Conservation (phyloP, 2,113 vertebrate genomes). For the Copsychus sechellarum region DNA sequence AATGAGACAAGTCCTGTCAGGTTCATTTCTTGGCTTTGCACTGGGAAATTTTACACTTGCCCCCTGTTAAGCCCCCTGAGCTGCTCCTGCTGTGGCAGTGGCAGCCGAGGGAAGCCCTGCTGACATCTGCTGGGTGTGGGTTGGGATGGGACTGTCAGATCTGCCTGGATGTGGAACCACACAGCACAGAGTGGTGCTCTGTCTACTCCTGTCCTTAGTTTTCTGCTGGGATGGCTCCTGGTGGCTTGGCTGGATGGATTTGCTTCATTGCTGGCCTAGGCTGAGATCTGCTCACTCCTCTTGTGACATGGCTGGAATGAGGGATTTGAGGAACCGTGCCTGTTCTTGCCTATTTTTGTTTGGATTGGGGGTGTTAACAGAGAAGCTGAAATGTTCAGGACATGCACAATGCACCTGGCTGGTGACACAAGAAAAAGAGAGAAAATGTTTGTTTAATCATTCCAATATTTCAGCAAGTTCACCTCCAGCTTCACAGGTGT, state of each 20-base stretch:
- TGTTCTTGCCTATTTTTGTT: accelerated
- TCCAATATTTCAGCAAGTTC: neutral
- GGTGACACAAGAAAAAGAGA: neutral
- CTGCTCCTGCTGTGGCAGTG: neutral
- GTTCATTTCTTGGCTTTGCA: neutral
- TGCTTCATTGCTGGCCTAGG: too few species aligned
- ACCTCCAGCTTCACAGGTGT: neutral
- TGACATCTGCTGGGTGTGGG: neutral
- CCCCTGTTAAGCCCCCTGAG: neutral
- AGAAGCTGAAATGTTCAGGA: neutral
- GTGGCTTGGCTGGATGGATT: neutral
- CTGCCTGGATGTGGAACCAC: neutral
- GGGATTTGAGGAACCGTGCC: neutral
- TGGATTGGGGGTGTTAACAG: neutral
- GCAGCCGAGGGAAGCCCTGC: neutral
- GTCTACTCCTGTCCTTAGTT: accelerated
- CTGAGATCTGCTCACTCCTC: neutral
- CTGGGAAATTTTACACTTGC: neutral
- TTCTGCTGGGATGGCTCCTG: neutral
- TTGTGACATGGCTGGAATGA: neutral
- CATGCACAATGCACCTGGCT: neutral
- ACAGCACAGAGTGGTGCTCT: neutral
- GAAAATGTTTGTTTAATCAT: neutral
- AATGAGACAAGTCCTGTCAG: neutral
- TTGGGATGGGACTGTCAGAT: neutral